Evolutionary conservation across 2,797 vertebrate genomes (phyloP).

Genomic region (Corythornis leucogaster): DNA sequence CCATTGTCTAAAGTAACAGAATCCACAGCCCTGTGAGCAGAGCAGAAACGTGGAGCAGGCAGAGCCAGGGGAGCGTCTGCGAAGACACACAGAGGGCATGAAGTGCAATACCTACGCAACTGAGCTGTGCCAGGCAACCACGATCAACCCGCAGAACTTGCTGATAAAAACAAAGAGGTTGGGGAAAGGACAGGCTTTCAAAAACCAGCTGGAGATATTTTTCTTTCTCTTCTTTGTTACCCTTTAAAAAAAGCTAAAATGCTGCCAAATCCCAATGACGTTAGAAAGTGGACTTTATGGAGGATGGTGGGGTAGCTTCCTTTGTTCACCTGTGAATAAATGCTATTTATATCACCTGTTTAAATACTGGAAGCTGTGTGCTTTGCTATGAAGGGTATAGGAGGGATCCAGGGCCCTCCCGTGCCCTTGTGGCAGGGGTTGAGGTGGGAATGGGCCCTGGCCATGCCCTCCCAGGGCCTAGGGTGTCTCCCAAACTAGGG

Average conservation of each 20-base stretch:
- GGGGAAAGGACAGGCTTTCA: neutral
- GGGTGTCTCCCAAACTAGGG: neutral
- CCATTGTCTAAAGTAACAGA: neutral
- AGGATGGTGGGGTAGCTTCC: neutral
- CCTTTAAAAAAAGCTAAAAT: neutral
- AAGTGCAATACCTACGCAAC: neutral
- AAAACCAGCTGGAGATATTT: neutral
- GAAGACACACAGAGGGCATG: neutral
- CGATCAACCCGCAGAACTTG: neutral
- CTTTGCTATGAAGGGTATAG: neutral
- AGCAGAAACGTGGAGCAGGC: neutral
- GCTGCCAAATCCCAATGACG: neutral
- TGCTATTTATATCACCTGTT: neutral
- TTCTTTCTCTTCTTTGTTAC: neutral
- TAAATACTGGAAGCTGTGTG: neutral
- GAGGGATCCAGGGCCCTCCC: neutral
- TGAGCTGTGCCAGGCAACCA: neutral
- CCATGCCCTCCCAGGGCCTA: neutral
- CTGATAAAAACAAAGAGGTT: neutral
- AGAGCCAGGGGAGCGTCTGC: neutral
- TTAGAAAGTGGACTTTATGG: neutral
- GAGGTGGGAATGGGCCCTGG: neutral
- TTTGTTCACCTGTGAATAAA: conserved; percentile 1
- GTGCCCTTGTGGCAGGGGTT: neutral
- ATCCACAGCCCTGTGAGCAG: neutral